Base-by-base conservation (phyloP, 2,888 invertebrate genomes). In the Philonicus albiceps region DNA sequence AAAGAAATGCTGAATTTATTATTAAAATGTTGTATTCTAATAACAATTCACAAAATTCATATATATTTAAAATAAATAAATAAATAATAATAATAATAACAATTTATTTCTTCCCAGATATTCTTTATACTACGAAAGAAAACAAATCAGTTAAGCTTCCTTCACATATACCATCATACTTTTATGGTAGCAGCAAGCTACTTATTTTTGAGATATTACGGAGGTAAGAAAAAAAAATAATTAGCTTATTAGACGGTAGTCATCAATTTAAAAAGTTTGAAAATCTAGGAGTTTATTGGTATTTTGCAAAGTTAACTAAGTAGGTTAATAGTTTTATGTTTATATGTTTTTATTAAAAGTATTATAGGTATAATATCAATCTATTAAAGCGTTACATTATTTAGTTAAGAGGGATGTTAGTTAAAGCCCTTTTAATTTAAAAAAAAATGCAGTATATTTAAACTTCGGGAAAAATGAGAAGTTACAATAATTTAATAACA, bases 71-170 rank as follows among this genome's bases (percentile, higher is more conserved):
- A 78, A 6, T 78, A 43, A n/a, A 0, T 0, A 3, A 11, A 37
- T 37, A 37, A 37, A 37, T 11, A 11, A 37, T n/a, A n/a, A n/a
- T n/a, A 37, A 37, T 37, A 37, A 78, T 27, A 40, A 43, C 8
- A 11, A 34, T 3, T 7, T 37, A 13, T 40, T 40, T 31, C 72
- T 22, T 40, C 53, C 2, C 78, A 92, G 92, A 89, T 92, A 87
- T 97, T 97, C 92, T 97, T 97, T 90, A 94, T 96, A 6, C 91
- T 97, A 88, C 93, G 97, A 53, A 97, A 97, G 91, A 97, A 97
- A 91, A 94, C 95, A 89, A 95, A 94, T 88, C 97, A 97, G 92
- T 93, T 97, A n/a, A 94, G 96, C 30, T 97, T 97, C 89, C 93
- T 98, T 22, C 97, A 97, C 90, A 95, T 97, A 0, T 97, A 97